Conservation (phyloP, 2,888 invertebrate genomes). For the Apodemia mormo region DNA sequence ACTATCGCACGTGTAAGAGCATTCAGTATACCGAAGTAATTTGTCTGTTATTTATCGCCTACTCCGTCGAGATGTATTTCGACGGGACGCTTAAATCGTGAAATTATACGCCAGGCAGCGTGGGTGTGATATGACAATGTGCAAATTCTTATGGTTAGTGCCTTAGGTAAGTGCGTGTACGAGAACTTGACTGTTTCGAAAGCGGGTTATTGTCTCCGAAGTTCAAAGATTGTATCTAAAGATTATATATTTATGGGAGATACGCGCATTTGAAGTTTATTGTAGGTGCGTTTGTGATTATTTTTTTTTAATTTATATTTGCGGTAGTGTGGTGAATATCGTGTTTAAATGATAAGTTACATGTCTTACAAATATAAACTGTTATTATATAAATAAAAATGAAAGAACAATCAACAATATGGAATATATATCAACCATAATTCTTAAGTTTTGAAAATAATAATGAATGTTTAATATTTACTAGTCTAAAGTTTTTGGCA, state of each 20-base stretch:
- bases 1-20: constrained; percentile 56
- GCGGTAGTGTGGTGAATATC: neutral
- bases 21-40: constrained; percentile 63
- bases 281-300: neutral
- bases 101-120: constrained; percentile 68
- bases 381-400: too few species aligned
- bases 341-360: too few species aligned
- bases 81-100: constrained; percentile 68
- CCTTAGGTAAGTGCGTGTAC: constrained; percentile 38
- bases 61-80: constrained; percentile 64
- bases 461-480: too few species aligned
- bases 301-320: neutral
- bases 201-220: constrained; percentile 23
- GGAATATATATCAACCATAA: too few species aligned
- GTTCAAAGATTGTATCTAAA: constrained; percentile 18
- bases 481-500: too few species aligned
- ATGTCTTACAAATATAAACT: too few species aligned
- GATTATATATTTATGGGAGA: constrained; percentile 7
- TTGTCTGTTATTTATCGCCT: constrained; percentile 73
- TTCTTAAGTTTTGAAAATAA: too few species aligned
- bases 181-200: constrained; percentile 40
- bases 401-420: too few species aligned
- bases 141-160: constrained; percentile 57
- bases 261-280: neutral
- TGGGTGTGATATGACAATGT: constrained; percentile 75